phyloP scores from a whole-genome alignment of 2,113 vertebrate species.

The Zosterops borbonicus region DNA sequence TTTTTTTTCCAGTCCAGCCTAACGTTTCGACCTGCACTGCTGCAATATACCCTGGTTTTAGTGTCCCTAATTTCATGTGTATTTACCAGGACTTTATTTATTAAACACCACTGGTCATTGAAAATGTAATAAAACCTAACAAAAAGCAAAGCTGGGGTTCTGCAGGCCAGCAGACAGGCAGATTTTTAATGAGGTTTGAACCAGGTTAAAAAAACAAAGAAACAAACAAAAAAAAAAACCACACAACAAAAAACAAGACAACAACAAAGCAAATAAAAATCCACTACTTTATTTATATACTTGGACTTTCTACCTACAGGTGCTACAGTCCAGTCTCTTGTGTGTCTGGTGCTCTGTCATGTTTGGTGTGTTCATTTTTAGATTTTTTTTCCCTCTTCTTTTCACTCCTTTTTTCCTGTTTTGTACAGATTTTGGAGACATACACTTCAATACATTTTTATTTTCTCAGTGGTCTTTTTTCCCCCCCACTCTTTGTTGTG shows the following conservation, averaged over 20 bases:
- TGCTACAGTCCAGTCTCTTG: constrained; percentile 32
- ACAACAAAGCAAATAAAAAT: not conserved
- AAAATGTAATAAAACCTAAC: not conserved
- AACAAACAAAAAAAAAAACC: not conserved
- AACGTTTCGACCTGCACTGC: constrained; percentile 19
- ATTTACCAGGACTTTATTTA: constrained; percentile 80
- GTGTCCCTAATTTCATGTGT: constrained; percentile 66
- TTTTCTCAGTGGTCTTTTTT: not conserved
- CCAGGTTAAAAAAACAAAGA: not conserved
- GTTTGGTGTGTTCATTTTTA: not conserved
- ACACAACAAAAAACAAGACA: not conserved
- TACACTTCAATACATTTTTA: not conserved
- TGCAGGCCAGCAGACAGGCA: not conserved
- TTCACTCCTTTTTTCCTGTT: not conserved
- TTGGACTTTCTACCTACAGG: constrained; percentile 55
- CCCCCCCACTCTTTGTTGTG: not conserved
- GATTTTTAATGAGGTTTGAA: not conserved
- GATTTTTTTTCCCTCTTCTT: not conserved
- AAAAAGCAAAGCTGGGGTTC: constrained; percentile 38
- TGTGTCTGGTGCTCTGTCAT: constrained; percentile 39
- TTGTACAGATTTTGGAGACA: constrained; percentile 47
- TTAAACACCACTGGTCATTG: constrained; percentile 74
- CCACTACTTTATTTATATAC: not conserved
- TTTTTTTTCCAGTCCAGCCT: constrained; percentile 59
- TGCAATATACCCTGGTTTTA: constrained; percentile 45